These are phyloP conservation scores for Paramuricea clavata DNA, from an alignment of 92 coral and sea anemone species.

Conservation along the genomic window DNA sequence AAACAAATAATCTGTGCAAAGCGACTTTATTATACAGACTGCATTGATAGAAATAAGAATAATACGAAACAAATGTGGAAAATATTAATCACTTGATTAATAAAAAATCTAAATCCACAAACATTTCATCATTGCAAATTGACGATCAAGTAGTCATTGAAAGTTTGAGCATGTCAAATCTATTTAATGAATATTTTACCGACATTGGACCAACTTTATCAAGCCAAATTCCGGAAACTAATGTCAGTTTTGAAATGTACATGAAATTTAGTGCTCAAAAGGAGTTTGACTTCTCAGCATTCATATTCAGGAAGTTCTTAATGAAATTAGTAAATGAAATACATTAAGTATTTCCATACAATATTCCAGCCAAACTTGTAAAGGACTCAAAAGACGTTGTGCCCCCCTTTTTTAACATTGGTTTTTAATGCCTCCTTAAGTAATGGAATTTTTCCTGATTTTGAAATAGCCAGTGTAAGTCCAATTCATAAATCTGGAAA, in stretches of 20 bases:
- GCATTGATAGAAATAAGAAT: neutral
- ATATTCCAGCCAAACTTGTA: neutral
- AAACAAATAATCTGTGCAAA: no score
- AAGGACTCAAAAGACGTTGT: neutral
- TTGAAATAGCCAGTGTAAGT: neutral
- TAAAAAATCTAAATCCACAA: neutral
- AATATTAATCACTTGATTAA: no score
- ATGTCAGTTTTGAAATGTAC: no score
- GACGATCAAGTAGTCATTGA: neutral
- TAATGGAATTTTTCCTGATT: conserved; percentile 2
- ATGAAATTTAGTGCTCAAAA: no score
- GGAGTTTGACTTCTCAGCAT: no score
- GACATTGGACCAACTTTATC: neutral
- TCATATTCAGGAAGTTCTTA: no score
- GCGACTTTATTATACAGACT: neutral
- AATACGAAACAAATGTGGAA: neutral
- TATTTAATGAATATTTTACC: neutral
- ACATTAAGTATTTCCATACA: no score
- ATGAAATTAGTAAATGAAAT: no score
- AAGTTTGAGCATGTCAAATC: neutral
- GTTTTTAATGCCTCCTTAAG: conserved; percentile 13
- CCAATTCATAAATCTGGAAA: conserved; percentile 8
- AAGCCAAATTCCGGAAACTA: no score
- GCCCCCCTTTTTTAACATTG: neutral
- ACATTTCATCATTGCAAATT: neutral